Evolutionary conservation across 2,797 vertebrate species (phyloP).

Genomic region (Botia kubotai): DNA sequence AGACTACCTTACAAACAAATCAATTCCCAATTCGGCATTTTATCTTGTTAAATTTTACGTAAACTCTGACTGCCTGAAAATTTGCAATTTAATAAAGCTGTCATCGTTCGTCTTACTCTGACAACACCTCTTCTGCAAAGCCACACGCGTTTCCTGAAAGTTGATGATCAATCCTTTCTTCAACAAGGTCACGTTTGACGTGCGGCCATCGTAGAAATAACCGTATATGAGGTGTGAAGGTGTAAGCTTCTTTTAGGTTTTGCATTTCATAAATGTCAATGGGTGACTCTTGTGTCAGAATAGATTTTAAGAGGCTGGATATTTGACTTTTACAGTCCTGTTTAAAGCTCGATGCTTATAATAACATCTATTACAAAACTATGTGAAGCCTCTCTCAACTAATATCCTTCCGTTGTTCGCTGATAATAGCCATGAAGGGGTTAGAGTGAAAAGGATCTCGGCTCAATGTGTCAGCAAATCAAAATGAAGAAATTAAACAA

Average conservation of each 20-base stretch:
- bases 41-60: no score
- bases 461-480: slow-evolving; percentile 73
- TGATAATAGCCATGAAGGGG: slow-evolving; percentile 69
- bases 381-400: slow-evolving; percentile 31
- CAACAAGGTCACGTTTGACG: not conserved
- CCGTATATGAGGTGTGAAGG: not conserved
- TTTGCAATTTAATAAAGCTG: not conserved
- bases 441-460: slow-evolving; percentile 74
- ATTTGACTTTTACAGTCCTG: slow-evolving; percentile 14
- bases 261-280: not conserved
- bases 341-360: slow-evolving; percentile 23
- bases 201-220: not conserved
- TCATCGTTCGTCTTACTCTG: not conserved
- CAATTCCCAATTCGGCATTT: no score
- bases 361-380: slow-evolving; percentile 22
- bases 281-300: not conserved
- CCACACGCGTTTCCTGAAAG: not conserved
- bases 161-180: not conserved
- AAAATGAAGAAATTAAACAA: slow-evolving; percentile 76
- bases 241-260: not conserved
- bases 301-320: slow-evolving; percentile 2
- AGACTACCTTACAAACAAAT: no score
- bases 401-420: slow-evolving; percentile 70
- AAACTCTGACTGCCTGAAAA: not conserved
- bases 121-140: not conserved